Conservation (phyloP, 1,140 invertebrate genomes). For the Armadillidium nasatum region DNA sequence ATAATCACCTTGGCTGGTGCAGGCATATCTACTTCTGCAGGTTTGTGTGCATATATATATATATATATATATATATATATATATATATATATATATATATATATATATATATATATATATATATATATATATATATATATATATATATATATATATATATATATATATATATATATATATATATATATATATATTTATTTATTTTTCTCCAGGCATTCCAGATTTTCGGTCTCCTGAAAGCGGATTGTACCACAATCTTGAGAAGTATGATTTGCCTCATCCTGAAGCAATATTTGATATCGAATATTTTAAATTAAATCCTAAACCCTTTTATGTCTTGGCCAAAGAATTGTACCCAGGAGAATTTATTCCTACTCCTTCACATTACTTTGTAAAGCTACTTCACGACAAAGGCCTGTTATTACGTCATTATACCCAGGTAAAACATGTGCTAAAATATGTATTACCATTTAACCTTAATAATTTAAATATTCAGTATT, state of each 20-base stretch:
- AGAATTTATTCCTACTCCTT: constrained; percentile 70
- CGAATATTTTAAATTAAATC: constrained; percentile 71
- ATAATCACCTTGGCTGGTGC: constrained; percentile 90
- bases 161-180: too few species aligned
- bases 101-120: too few species aligned
- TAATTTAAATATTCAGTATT: background rate
- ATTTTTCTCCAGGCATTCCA: constrained; percentile 86
- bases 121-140: too few species aligned
- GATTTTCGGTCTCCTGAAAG: constrained; percentile 86
- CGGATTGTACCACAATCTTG: constrained; percentile 86
- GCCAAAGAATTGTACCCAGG: constrained; percentile 82
- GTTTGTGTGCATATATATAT: constrained; percentile 23
- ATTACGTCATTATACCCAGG: constrained; percentile 70
- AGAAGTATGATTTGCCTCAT: constrained; percentile 85
- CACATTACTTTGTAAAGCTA: constrained; percentile 76
- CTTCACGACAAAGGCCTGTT: constrained; percentile 74
- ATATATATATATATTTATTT: too few species aligned
- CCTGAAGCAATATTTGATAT: constrained; percentile 96
- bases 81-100: too few species aligned
- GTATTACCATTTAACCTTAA: too few species aligned
- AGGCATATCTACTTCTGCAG: constrained; percentile 73
- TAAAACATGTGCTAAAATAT: background rate
- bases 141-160: too few species aligned
- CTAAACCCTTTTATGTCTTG: constrained; percentile 77
- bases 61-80: too few species aligned